Evolutionary conservation across 2,113 vertebrate species (phyloP).

Genomic region (Carettochelys insculpta): DNA sequence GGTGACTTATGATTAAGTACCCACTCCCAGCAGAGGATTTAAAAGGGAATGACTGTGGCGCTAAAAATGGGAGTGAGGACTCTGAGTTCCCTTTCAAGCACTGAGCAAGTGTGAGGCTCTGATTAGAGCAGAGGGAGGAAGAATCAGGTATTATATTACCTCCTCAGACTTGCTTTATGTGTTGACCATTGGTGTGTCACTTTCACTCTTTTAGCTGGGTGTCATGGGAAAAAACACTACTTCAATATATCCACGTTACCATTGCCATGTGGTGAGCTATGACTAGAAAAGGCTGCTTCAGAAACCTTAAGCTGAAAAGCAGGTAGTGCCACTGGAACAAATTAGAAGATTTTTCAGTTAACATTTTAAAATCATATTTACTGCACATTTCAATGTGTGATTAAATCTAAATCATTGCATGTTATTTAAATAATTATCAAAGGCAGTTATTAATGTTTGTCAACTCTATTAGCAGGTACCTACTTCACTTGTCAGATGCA

Average conservation of each 20-base stretch:
- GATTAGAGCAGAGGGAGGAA: neutral
- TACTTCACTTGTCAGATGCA: neutral
- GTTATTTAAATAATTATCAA: neutral
- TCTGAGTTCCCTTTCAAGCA: neutral
- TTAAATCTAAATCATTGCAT: neutral
- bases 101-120: neutral
- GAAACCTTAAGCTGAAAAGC: neutral
- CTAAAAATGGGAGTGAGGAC: neutral
- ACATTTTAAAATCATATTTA: neutral
- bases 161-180: neutral
- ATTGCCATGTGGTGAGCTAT: neutral
- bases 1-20: neutral
- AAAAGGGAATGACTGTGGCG: neutral
- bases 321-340: neutral
- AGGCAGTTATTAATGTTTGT: neutral
- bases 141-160: neutral
- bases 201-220: neutral
- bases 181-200: neutral
- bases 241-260: neutral
- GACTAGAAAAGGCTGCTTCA: neutral
- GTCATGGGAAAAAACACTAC: neutral
- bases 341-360: neutral
- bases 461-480: neutral
- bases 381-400: neutral
- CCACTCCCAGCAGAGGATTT: fast-evolving